Conservation (phyloP, 2,888 invertebrate genomes). For the Agelastica alni region DNA sequence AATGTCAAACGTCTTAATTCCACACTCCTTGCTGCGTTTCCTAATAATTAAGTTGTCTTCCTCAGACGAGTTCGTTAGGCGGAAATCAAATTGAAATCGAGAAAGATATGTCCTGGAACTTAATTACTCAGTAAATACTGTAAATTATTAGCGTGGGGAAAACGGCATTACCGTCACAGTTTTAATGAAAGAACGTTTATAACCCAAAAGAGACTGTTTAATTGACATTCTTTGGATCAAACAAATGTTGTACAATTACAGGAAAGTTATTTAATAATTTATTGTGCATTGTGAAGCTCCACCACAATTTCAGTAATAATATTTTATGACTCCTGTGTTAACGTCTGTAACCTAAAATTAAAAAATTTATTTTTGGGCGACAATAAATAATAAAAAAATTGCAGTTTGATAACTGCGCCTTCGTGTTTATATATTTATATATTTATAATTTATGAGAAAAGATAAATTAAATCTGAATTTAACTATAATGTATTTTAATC, state of each 20-base stretch:
- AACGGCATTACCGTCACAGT: not conserved
- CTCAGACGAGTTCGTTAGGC: constrained; percentile 38
- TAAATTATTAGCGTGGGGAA: constrained; percentile 24
- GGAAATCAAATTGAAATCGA: constrained; percentile 39
- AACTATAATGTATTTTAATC: too few species aligned
- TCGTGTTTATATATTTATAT: too few species aligned
- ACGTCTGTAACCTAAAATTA: too few species aligned
- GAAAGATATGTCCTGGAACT: constrained; percentile 27
- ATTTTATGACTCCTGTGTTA: too few species aligned
- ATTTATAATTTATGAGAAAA: too few species aligned
- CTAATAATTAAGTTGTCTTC: constrained; percentile 52
- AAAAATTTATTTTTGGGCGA: too few species aligned
- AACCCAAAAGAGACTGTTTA: not conserved
- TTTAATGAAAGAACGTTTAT: not conserved
- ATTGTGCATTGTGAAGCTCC: too few species aligned
- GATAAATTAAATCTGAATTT: too few species aligned
- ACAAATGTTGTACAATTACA: not conserved
- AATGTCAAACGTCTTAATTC: constrained; percentile 53
- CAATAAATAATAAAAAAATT: too few species aligned
- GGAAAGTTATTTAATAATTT: too few species aligned
- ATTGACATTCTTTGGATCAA: not conserved
- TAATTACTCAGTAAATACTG: constrained; percentile 24
- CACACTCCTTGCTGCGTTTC: constrained; percentile 47
- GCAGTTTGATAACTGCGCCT: too few species aligned
- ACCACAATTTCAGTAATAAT: too few species aligned